Evolutionary conservation across 1,140 invertebrate species (phyloP), one percentile per base, ranked within the genome.

Genomic region (Euura lappo): DNA sequence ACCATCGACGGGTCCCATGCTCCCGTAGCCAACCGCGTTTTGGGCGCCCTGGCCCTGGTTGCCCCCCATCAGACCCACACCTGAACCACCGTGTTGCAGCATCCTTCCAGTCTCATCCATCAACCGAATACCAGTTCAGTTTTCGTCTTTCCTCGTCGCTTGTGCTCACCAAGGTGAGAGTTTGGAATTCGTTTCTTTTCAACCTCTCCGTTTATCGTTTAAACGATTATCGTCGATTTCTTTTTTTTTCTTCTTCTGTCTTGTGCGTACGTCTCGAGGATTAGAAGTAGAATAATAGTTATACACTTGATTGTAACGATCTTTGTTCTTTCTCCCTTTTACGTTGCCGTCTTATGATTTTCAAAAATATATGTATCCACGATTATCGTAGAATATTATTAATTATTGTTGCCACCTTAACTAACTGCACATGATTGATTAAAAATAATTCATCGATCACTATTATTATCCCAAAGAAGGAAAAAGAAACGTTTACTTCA

Each of bases 61-160:
- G 65, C 93, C 93, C 79, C 92, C 92, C 92, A 94, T 94, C 85
- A 94, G 85, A 78, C 89, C 88, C 78, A 92, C 92, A 77, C 82
- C 79, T 73, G 86, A 86, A 76, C 92, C 93, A 79, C 92, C 90
- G 88, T 94, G 93, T 83, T 92, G 92, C 92, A 94, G 92, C 93
- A 94, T 94, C 86, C 93, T 92, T 86, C 90, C 92, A 72, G 91
- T 92, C 88, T 94, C 93, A 87, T 93, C 93, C 93, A 94, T 93
- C 78, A 83, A 84, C 80, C 51, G 73, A 70, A 69, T 28, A 60
- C 51, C 51, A 60, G 6, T n/a, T 60, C 51, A 3, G 51, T 60
- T 60, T 6, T 3, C 51, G 51, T 60, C 51, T 60, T 8, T 8
- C 1, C 28, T 28, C 51, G 51, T 28, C 28, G 51, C 5, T 60